These are phyloP conservation scores for Carettochelys insculpta DNA, from an alignment of 2,113 vertebrate genomes.

Conservation along the genomic window DNA sequence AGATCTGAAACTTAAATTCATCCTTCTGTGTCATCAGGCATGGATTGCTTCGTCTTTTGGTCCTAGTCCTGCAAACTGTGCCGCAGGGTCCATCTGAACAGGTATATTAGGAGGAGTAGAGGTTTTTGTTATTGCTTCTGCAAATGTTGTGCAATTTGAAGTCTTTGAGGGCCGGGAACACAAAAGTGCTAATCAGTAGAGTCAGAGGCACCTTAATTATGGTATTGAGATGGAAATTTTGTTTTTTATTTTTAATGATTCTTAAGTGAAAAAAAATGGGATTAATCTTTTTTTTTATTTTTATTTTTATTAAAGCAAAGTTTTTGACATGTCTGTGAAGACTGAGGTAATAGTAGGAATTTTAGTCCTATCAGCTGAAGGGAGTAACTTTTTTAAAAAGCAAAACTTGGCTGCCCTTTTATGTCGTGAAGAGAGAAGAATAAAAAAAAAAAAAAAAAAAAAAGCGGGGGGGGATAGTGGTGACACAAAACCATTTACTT, in stretches of 20 bases:
- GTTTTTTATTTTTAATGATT: background rate
- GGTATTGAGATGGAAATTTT: background rate
- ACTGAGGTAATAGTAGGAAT: background rate
- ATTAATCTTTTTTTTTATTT: background rate
- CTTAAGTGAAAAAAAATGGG: background rate
- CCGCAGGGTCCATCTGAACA: background rate
- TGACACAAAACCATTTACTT: background rate
- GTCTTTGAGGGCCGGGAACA: background rate
- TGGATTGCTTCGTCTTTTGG: background rate
- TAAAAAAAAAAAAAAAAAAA: background rate
- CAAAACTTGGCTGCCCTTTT: background rate
- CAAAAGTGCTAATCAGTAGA: background rate
- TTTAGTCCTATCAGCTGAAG: background rate
- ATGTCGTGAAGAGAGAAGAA: background rate
- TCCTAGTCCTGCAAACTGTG: background rate
- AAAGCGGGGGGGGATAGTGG: rapidly evolving
- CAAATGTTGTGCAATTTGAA: background rate
- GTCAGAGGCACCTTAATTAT: background rate
- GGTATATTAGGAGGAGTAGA: too few species aligned
- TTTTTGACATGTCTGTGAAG: background rate
- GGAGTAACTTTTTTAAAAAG: background rate
- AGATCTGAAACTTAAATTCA: too few species aligned
- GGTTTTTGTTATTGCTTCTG: background rate
- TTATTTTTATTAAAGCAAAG: background rate
- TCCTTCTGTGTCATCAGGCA: background rate